phyloP scores from a whole-genome alignment of 2,888 invertebrate genomes.

The Eupithecia tripunctaria region DNA sequence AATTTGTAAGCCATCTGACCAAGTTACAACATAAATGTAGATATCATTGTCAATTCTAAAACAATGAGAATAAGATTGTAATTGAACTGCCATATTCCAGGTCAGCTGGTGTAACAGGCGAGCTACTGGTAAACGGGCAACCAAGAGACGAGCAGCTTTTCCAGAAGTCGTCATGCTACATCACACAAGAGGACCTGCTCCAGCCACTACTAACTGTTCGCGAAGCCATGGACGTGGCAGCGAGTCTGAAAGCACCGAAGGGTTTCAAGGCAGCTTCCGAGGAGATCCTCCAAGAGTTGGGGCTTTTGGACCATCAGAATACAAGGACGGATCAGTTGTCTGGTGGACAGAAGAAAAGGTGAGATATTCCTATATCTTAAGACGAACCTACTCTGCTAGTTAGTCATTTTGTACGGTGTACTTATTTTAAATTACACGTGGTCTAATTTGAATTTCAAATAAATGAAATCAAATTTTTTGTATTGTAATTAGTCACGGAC shows the following conservation, averaged over 20 bases:
- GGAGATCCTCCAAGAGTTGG: conserved; percentile 86
- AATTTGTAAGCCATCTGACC: neutral
- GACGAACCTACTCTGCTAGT: neutral
- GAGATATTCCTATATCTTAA: conserved; percentile 8
- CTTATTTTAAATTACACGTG: too few relatives aligned
- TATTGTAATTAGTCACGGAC: too few relatives aligned
- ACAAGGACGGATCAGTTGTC: conserved; percentile 87
- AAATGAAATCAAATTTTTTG: too few relatives aligned
- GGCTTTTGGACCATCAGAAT: conserved; percentile 86
- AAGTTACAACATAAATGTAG: neutral
- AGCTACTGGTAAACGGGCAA: conserved; percentile 87
- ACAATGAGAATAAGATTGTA: neutral
- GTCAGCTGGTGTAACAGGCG: conserved; percentile 87
- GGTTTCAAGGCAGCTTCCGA: conserved; percentile 75
- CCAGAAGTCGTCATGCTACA: conserved; percentile 90
- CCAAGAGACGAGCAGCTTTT: conserved; percentile 86
- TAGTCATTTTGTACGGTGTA: neutral
- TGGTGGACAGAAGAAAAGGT: conserved; percentile 91
- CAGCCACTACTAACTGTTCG: conserved; percentile 89
- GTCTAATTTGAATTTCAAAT: too few relatives aligned
- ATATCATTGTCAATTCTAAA: neutral
- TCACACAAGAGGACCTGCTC: conserved; percentile 91
- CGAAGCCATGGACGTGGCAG: conserved; percentile 92
- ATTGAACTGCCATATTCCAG: conserved; percentile 60
- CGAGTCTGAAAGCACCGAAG: conserved; percentile 88